Evolutionary conservation across 1,140 invertebrate species (phyloP).

Genomic region (Dryas iulia): DNA sequence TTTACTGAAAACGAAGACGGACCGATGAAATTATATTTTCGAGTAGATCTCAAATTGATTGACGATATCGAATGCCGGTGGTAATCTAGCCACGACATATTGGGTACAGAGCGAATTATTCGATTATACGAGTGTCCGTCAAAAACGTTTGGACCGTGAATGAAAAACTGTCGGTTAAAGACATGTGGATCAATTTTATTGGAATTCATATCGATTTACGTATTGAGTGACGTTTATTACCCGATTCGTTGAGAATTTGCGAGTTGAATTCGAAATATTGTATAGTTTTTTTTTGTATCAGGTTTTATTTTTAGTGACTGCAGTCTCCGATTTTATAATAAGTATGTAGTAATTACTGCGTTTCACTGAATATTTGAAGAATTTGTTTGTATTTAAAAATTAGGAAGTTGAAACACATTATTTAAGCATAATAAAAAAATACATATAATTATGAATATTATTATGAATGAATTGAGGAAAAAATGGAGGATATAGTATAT

Average conservation of each 20-base stretch:
- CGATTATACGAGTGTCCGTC: neutral
- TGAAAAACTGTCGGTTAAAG: neutral
- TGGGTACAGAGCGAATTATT: neutral
- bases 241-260: neutral
- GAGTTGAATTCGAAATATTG: too few relatives aligned
- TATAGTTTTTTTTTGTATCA: neutral
- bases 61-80: neutral
- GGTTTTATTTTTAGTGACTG: neutral
- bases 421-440: too few relatives aligned
- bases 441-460: too few relatives aligned
- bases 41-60: neutral
- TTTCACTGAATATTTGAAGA: too few relatives aligned
- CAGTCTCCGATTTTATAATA: too few relatives aligned
- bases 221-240: neutral
- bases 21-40: neutral
- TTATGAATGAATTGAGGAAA: too few relatives aligned
- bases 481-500: too few relatives aligned
- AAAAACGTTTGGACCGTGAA: neutral
- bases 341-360: too few relatives aligned
- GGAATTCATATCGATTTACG: neutral
- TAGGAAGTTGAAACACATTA: too few relatives aligned
- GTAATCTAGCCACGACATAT: neutral
- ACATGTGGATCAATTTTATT: neutral
- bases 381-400: too few relatives aligned
- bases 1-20: neutral